These are phyloP conservation scores for Zaprionus bogoriensis DNA, from an alignment of 2,888 invertebrate genomes.

Conservation along the genomic window DNA sequence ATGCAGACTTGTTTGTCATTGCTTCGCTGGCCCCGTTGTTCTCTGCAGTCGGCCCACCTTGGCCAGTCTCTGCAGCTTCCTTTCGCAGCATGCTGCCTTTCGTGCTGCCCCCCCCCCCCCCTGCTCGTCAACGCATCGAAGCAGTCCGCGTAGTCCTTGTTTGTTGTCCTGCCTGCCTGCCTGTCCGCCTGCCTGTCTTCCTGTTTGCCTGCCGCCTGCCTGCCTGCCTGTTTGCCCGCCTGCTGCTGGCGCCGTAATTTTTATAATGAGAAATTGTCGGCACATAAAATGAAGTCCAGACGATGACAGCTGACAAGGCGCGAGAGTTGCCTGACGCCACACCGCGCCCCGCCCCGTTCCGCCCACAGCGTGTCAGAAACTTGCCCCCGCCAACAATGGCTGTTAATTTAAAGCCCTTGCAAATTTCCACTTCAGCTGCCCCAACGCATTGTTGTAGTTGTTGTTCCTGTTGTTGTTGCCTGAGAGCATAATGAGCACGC, in stretches of 20 bases:
- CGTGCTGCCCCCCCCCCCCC: background rate
- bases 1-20: conserved; percentile 59
- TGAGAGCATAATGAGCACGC: conserved; percentile 56
- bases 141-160: conserved; percentile 25
- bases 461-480: no score
- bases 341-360: background rate
- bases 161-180: conserved; percentile 43
- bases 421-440: conserved; percentile 64
- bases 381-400: conserved; percentile 26
- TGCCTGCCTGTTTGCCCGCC: conserved; percentile 43
- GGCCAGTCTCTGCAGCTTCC: conserved; percentile 7
- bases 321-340: conserved; percentile 21
- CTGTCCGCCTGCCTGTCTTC: no score
- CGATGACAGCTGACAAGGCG: conserved; percentile 65
- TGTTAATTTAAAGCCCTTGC: conserved; percentile 72
- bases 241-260: conserved; percentile 62
- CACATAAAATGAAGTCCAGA: conserved; percentile 73
- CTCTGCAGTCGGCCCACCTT: background rate
- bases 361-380: background rate
- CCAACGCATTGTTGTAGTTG: conserved; percentile 45
- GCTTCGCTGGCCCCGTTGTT: conserved; percentile 21
- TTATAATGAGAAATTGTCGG: conserved; percentile 78
- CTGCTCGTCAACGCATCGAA: background rate
- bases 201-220: no score
- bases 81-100: background rate